A percentile compares a stretch with the other conserved stretches of the same genome.
Evolutionary conservation across 1,140 invertebrate genomes (phyloP).

Genomic region (Aphelenchoides avenae): DNA sequence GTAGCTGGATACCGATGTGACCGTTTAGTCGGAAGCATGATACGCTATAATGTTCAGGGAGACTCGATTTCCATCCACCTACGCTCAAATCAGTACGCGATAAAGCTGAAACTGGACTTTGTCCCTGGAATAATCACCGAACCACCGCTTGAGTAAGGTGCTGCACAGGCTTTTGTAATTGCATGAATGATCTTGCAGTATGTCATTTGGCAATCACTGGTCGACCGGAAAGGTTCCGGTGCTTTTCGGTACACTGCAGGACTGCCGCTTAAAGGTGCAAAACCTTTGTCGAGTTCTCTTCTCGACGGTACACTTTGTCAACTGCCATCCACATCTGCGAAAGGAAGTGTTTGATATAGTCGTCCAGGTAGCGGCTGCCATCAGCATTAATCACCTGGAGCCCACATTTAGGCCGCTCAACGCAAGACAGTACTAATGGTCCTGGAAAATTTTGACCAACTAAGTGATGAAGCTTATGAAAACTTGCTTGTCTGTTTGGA

Average conservation of each 20-base stretch:
- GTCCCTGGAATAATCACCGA: constrained; percentile 8
- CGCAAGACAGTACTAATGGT: constrained; percentile 34
- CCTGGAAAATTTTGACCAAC: constrained; percentile 41
- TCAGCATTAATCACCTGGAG: not conserved
- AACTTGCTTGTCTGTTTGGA: constrained; percentile 8
- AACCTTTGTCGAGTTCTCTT: constrained; percentile 34
- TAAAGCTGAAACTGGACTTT: constrained; percentile 9
- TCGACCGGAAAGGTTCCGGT: constrained; percentile 27
- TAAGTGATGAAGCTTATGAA: constrained; percentile 8
- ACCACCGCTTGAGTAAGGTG: constrained; percentile 9
- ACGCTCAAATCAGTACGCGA: constrained; percentile 7
- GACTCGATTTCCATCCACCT: constrained; percentile 13
- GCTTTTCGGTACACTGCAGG: constrained; percentile 25
- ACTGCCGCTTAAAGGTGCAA: constrained; percentile 15
- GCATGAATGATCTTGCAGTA: too few relatives aligned
- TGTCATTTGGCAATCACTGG: constrained; percentile 28
- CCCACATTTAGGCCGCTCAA: constrained; percentile 24
- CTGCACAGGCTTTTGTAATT: too few relatives aligned
- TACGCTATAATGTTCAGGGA: not conserved
- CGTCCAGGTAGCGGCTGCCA: constrained; percentile 20
- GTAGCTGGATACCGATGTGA: too few relatives aligned
- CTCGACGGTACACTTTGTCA: constrained; percentile 28
- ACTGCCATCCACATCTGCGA: constrained; percentile 25
- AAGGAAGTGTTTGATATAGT: constrained; percentile 35
- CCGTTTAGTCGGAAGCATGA: too few relatives aligned